Evolutionary conservation across 2,797 vertebrate genomes (phyloP).

Genomic region (Phataginus tricuspis): DNA sequence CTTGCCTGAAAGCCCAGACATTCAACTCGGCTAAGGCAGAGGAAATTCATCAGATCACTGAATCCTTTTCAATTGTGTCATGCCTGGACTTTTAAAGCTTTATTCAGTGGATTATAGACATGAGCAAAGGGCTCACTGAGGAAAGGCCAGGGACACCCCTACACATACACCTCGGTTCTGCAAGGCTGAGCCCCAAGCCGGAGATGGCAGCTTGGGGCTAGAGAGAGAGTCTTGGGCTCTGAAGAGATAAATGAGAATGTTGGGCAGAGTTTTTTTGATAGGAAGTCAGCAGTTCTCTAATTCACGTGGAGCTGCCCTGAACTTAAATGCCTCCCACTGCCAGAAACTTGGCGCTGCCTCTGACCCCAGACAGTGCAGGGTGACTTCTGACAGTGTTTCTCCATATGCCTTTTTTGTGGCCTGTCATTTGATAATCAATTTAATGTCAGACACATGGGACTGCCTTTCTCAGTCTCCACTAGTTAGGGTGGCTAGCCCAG

Average conservation of each 20-base stretch:
- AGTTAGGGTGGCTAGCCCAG: neutral
- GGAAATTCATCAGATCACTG: slow-evolving; percentile 5
- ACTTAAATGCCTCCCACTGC: neutral
- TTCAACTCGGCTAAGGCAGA: neutral
- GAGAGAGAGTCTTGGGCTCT: neutral
- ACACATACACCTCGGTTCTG: neutral
- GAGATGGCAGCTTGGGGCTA: neutral
- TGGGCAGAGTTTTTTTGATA: neutral
- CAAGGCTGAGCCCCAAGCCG: neutral
- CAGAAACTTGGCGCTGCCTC: neutral
- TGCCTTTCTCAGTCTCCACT: neutral
- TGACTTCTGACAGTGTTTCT: neutral
- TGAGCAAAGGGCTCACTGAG: neutral
- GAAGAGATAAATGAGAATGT: neutral
- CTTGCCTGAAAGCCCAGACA: slow-evolving; percentile 27
- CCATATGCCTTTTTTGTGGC: neutral
- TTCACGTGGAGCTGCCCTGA: neutral
- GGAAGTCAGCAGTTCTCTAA: neutral
- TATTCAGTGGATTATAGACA: slow-evolving; percentile 32
- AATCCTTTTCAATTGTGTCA: slow-evolving; percentile 29
- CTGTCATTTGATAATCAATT: neutral
- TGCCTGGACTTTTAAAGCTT: slow-evolving; percentile 50
- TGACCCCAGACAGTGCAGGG: neutral
- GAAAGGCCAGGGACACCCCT: neutral
- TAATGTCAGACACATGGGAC: neutral